These are phyloP conservation scores for Macroteleia sp. DNA, from an alignment of 2,888 invertebrate species.

Conservation along the genomic window DNA sequence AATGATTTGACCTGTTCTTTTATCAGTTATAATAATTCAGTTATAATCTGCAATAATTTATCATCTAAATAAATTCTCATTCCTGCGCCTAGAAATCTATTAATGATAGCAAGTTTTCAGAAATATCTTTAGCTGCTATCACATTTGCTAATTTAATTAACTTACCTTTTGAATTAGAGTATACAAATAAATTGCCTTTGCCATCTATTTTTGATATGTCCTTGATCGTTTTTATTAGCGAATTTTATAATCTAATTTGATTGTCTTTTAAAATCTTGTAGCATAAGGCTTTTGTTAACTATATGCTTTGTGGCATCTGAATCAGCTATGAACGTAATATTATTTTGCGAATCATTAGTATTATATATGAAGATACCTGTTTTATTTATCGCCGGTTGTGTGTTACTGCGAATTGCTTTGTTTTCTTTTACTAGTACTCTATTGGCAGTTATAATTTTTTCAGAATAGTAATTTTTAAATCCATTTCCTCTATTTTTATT, in stretches of 20 bases:
- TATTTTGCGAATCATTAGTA: too few relatives aligned
- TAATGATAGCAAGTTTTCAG: constrained; percentile 66
- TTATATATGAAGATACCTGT: neutral
- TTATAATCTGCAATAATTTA: constrained; percentile 40
- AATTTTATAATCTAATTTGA: constrained; percentile 54
- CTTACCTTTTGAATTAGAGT: constrained; percentile 34
- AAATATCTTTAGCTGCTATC: constrained; percentile 61
- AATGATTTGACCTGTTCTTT: constrained; percentile 45
- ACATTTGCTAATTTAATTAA: constrained; percentile 62
- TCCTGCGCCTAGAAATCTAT: constrained; percentile 52
- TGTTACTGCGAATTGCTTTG: too few relatives aligned
- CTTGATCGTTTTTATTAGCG: constrained; percentile 62
- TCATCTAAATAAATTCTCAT: constrained; percentile 16
- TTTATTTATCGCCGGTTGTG: neutral
- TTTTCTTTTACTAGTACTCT: too few relatives aligned
- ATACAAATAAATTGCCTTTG: constrained; percentile 62
- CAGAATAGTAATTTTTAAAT: too few relatives aligned
- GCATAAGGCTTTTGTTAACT: constrained; percentile 4
- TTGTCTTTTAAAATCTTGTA: constrained; percentile 15
- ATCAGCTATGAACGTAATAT: constrained; percentile 59
- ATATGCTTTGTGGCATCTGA: constrained; percentile 64
- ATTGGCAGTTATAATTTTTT: too few relatives aligned
- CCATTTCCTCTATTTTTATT: too few relatives aligned
- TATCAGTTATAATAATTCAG: too few relatives aligned
- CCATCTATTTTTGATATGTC: constrained; percentile 66